A percentile compares a stretch with the other conserved stretches of the same genome.
Conservation (phyloP, 2,888 invertebrate species). For the Rhagonycha fulva region DNA sequence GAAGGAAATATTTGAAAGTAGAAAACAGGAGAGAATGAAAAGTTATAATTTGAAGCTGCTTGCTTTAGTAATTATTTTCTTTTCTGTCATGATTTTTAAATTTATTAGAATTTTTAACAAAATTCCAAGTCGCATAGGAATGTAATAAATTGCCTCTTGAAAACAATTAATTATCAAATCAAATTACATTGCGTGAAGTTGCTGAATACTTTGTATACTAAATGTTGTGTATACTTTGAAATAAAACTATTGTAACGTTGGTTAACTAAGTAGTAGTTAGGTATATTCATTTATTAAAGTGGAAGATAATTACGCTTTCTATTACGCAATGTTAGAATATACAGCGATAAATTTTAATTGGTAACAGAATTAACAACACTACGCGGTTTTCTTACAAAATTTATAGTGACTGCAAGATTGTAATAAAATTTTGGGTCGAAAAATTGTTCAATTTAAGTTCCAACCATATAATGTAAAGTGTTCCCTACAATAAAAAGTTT, state of each 20-base stretch:
- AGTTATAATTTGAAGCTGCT: not conserved
- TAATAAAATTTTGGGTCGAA: constrained; percentile 9
- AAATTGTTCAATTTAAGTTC: not conserved
- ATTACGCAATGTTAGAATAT: constrained; percentile 8
- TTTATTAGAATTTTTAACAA: constrained; percentile 4
- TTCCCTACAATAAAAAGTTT: not conserved
- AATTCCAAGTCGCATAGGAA: constrained; percentile 11
- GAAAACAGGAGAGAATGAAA: not conserved
- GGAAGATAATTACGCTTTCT: constrained; percentile 8
- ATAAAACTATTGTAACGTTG: not conserved
- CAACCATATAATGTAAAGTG: not conserved
- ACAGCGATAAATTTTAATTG: constrained; percentile 13
- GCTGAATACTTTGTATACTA: not conserved
- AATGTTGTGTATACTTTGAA: not conserved
- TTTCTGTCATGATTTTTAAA: constrained; percentile 1
- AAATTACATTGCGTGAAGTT: not conserved
- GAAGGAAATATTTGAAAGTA: not conserved
- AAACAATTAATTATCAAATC: constrained; percentile 11
- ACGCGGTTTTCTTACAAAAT: constrained; percentile 17
- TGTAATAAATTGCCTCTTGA: constrained; percentile 9
- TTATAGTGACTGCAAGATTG: constrained; percentile 7
- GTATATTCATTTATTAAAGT: constrained; percentile 3
- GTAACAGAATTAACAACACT: constrained; percentile 13
- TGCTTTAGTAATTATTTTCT: not conserved
- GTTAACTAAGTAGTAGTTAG: not conserved